phyloP scores from a whole-genome alignment of 2,888 invertebrate genomes.

The Agrypnus murinus region DNA sequence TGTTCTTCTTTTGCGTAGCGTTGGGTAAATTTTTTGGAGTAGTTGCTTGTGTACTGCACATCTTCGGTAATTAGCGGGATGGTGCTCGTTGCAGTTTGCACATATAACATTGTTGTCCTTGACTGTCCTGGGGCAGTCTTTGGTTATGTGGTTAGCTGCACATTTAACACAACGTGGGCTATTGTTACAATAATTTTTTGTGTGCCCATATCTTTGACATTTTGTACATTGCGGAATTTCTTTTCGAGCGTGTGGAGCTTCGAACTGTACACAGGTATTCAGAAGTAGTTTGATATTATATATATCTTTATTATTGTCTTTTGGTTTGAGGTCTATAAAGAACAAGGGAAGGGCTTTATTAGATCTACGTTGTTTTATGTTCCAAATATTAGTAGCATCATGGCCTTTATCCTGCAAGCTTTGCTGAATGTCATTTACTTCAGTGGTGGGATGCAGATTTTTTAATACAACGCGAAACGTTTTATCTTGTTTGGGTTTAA shows the following conservation, averaged over 20 bases:
- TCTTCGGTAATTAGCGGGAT: conserved; percentile 25
- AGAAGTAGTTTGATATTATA: neutral
- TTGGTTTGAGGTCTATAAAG: conserved; percentile 27
- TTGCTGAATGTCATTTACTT: conserved; percentile 10
- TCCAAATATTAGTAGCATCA: conserved; percentile 12
- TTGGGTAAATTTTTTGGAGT: neutral
- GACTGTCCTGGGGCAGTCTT: conserved; percentile 13
- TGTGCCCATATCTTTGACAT: conserved; percentile 17
- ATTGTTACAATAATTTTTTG: conserved; percentile 16
- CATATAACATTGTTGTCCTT: no score
- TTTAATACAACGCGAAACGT: conserved; percentile 7
- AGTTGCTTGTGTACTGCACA: conserved; percentile 14
- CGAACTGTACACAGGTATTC: conserved; percentile 7
- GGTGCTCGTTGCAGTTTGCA: conserved; percentile 20
- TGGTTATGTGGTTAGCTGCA: conserved; percentile 11
- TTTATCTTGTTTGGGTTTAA: conserved; percentile 18
- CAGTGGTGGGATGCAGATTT: conserved; percentile 26
- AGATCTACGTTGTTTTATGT: conserved; percentile 22
- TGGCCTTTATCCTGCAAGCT: conserved; percentile 24
- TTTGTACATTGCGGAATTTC: conserved; percentile 19
- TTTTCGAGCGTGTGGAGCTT: conserved; percentile 21
- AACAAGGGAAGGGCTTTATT: conserved; percentile 10
- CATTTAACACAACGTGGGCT: conserved; percentile 8
- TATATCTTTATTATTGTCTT: conserved; percentile 12
- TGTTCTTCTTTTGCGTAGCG: neutral